Evolutionary conservation across 2,797 vertebrate genomes (phyloP).

Genomic region (Cossypha caffra): DNA sequence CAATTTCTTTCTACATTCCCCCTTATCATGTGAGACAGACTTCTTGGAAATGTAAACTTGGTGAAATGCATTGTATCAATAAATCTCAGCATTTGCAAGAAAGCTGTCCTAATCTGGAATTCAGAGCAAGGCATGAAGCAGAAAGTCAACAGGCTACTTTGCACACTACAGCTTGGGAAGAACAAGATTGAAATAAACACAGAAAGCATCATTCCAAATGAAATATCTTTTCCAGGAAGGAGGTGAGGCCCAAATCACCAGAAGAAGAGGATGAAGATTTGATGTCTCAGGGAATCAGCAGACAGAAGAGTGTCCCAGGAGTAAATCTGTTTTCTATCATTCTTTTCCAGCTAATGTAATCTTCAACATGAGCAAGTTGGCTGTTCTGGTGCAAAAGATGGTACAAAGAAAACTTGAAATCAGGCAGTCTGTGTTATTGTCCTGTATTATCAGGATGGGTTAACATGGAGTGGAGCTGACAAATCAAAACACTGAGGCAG

Average conservation of each 20-base stretch:
- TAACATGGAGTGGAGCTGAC: neutral
- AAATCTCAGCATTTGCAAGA: neutral
- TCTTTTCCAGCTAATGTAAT: neutral
- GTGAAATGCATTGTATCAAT: neutral
- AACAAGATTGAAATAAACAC: neutral
- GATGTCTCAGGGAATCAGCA: neutral
- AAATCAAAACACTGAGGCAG: neutral
- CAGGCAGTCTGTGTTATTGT: neutral
- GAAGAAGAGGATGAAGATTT: neutral
- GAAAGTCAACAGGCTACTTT: neutral
- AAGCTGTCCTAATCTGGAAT: neutral
- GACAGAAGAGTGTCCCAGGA: neutral
- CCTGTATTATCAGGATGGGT: neutral
- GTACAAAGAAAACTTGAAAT: neutral
- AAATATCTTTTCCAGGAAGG: neutral
- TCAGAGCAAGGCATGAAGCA: neutral
- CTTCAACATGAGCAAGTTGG: rapidly evolving
- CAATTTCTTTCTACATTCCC: neutral
- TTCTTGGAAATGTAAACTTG: neutral
- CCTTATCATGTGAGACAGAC: neutral
- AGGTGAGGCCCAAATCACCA: neutral
- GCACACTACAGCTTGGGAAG: neutral
- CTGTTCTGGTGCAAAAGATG: neutral
- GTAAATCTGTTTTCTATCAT: neutral
- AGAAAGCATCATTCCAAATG: neutral